Evolutionary conservation across 2,113 vertebrate species (phyloP), one percentile per base, ranked within the genome.

Genomic region (Stictonetta naevosa): DNA sequence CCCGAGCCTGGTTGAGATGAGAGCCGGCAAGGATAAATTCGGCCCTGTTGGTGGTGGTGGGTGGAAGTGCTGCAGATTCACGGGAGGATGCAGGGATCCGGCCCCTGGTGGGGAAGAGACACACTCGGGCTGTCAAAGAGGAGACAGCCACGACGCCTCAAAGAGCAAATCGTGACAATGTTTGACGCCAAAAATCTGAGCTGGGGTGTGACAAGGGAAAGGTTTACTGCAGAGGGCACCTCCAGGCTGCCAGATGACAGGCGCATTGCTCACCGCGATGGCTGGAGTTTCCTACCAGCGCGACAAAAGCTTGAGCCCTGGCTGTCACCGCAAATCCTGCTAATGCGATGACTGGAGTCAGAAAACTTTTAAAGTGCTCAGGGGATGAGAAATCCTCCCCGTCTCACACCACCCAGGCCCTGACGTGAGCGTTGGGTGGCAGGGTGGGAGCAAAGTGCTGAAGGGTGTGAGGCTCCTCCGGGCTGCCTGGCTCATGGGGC

Each of bases 261-360:
- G 62, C 3, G 1, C 64, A 81, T 96, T 89, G 91, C 72, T 96
- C 95, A 97, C 26, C 1, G 0, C 20, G 17, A 17, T 0, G 74
- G 92, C 90, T 88, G 94, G 95, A 90, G 82, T 83, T 95, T 95
- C 77, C 89, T 84, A 56, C 66, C 19, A 90, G 90, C 83, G 84
- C 92, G 96, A 94, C 73, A 82, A 71, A 93, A 82, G 84, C 83
- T 67, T 23, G 22, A 73, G 93, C 67, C 79, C 63, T 58, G 91
- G 40, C 83, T 59, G 78, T 77, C 3, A 0, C 79, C 26, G 58
- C 78, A 91, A 93, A 94, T 88, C 82, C 83, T 72, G 14, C 66
- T 69, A 56, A 73, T 14, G 82, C 44, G 20, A 38, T 3, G 58
- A 60, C 40, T 93, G 46, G 91, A 88, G 84, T 82, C 33, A 60